Evolutionary conservation across 2,888 invertebrate species (phyloP).

Genomic region (Nemurella pictetii): DNA sequence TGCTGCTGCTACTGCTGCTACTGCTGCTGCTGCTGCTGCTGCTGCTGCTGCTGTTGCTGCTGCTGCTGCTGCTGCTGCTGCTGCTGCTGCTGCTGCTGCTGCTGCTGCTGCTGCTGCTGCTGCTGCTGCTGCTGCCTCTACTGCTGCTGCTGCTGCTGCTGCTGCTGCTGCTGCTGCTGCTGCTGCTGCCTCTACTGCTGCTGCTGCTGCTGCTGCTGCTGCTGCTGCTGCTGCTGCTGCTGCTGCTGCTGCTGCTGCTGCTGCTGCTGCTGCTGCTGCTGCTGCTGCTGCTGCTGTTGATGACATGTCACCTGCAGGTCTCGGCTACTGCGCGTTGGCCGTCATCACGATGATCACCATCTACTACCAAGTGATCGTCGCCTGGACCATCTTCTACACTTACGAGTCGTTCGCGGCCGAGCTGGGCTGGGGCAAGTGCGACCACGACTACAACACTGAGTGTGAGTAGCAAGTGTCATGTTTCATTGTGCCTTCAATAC

Average conservation of each 20-base stretch:
- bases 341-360: constrained; percentile 55
- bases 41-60: no score
- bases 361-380: constrained; percentile 58
- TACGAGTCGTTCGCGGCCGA: constrained; percentile 51
- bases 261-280: constrained; percentile 23
- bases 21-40: no score
- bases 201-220: constrained; percentile 25
- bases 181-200: no score
- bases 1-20: no score
- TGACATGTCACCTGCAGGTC: constrained; percentile 53
- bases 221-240: constrained; percentile 13
- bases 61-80: no score
- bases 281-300: constrained; percentile 3
- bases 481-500: no score
- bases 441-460: constrained; percentile 59
- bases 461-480: constrained; percentile 58
- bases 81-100: no score
- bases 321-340: constrained; percentile 58
- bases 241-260: constrained; percentile 26
- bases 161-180: no score
- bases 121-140: no score
- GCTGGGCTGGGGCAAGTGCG: constrained; percentile 45
- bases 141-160: no score
- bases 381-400: constrained; percentile 57
- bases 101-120: no score